phyloP scores from a whole-genome alignment of 2,888 invertebrate genomes.

The Brachyopa scutellaris region DNA sequence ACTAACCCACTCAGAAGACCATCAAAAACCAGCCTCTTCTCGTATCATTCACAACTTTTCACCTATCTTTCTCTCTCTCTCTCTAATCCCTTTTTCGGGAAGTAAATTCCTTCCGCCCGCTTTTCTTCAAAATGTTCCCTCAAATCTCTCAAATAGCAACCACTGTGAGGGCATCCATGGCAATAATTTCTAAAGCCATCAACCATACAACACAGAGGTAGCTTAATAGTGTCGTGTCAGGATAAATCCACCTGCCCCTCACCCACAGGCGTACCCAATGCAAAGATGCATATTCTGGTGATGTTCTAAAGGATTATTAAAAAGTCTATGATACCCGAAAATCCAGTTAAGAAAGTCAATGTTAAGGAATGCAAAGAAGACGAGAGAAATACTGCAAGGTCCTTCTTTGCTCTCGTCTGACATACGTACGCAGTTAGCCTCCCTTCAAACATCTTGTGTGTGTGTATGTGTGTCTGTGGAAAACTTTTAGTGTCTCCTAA shows the following conservation, averaged over 20 bases:
- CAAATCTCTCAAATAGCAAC: too few species aligned
- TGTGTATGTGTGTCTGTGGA: slow-evolving; percentile 37
- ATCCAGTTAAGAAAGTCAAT: slow-evolving; percentile 64
- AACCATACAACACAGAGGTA: slow-evolving; percentile 56
- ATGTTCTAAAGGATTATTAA: slow-evolving; percentile 51
- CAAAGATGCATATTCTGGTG: slow-evolving; percentile 43
- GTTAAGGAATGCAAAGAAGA: slow-evolving; percentile 59
- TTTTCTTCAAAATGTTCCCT: too few species aligned
- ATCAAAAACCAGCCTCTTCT: background rate
- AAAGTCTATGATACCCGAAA: slow-evolving; percentile 62
- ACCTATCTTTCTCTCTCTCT: too few species aligned
- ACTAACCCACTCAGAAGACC: background rate
- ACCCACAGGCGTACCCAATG: background rate
- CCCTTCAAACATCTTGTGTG: slow-evolving; percentile 21
- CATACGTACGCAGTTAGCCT: slow-evolving; percentile 33
- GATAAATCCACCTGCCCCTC: background rate
- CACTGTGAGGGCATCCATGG: too few species aligned
- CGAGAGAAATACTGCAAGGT: slow-evolving; percentile 23
- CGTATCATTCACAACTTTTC: slow-evolving; percentile 9
- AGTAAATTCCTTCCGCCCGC: background rate
- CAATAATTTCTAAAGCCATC: slow-evolving; percentile 55
- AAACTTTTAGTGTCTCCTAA: slow-evolving; percentile 72
- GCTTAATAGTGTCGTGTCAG: slow-evolving; percentile 60
- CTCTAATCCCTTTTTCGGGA: slow-evolving; percentile 19
- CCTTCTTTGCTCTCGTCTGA: background rate